These are phyloP conservation scores for Calameuta pallipes DNA, from an alignment of 2,888 invertebrate genomes.

Conservation along the genomic window DNA sequence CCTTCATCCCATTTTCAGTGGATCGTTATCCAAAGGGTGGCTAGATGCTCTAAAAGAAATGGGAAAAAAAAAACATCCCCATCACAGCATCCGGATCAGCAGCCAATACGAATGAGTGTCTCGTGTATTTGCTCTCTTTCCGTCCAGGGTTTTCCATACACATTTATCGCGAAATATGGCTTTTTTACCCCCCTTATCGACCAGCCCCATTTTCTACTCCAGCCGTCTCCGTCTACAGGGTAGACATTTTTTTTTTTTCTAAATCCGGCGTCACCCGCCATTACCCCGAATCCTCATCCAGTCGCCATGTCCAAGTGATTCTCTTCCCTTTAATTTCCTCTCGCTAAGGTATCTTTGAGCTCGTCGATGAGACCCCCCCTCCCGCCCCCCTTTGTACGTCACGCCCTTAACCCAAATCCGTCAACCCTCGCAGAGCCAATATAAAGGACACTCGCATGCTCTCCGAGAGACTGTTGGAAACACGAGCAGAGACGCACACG, in stretches of 20 bases:
- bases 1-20: background rate
- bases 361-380: no score
- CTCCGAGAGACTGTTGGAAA: background rate
- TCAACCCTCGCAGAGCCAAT: slow-evolving; percentile 6
- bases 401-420: slow-evolving; percentile 40
- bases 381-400: background rate
- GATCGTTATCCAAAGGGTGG: background rate
- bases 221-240: no score
- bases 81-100: background rate
- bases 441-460: background rate
- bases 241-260: no score
- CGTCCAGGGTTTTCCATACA: background rate
- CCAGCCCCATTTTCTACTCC: no score
- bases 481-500: background rate
- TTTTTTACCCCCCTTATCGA: background rate
- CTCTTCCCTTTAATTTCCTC: no score
- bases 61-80: background rate
- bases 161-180: background rate
- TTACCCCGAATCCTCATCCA: no score
- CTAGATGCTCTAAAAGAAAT: background rate
- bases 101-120: background rate
- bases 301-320: no score
- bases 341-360: no score
- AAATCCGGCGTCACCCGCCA: no score
- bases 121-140: background rate